Percentiles rank a stretch among this genome's conserved stretches.
phyloP scores from a whole-genome alignment of 2,113 vertebrate species.

The Acanthochromis polyacanthus region DNA sequence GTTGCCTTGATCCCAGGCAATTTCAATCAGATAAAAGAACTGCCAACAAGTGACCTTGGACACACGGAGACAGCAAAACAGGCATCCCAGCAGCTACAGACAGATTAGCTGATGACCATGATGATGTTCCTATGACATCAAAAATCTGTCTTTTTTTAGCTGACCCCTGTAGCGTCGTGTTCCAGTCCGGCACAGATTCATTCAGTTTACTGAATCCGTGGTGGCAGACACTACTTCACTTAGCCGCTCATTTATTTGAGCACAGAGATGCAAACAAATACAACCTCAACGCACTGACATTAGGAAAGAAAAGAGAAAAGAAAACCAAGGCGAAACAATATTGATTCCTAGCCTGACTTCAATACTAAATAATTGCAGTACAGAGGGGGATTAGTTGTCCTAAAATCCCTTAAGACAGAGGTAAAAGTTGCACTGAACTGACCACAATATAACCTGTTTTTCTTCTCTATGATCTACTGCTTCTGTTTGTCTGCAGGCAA shows the following conservation, averaged over 20 bases:
- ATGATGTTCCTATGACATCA: conserved; percentile 66
- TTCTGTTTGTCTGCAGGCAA: conserved; percentile 84
- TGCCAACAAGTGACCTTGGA: conserved; percentile 75
- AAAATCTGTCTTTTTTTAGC: conserved; percentile 65
- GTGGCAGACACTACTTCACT: background rate
- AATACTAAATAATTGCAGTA: background rate
- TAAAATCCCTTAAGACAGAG: background rate
- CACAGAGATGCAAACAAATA: conserved; percentile 8
- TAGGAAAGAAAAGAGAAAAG: background rate
- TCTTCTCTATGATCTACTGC: conserved; percentile 3
- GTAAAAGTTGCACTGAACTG: background rate
- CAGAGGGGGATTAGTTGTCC: background rate
- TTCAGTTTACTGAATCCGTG: conserved; percentile 19
- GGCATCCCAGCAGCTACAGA: conserved; percentile 57
- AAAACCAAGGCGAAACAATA: background rate
- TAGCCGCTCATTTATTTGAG: background rate
- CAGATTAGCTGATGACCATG: conserved; percentile 66
- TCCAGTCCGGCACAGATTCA: conserved; percentile 30
- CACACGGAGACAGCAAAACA: conserved; percentile 57
- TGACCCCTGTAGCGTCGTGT: conserved; percentile 51
- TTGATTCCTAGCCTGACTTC: background rate
- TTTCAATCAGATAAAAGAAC: conserved; percentile 81
- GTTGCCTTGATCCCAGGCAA: conserved; percentile 72
- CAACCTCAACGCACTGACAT: background rate
- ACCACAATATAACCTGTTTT: background rate